Conservation (phyloP, 2,113 vertebrate genomes). For the Cairina moschata region DNA sequence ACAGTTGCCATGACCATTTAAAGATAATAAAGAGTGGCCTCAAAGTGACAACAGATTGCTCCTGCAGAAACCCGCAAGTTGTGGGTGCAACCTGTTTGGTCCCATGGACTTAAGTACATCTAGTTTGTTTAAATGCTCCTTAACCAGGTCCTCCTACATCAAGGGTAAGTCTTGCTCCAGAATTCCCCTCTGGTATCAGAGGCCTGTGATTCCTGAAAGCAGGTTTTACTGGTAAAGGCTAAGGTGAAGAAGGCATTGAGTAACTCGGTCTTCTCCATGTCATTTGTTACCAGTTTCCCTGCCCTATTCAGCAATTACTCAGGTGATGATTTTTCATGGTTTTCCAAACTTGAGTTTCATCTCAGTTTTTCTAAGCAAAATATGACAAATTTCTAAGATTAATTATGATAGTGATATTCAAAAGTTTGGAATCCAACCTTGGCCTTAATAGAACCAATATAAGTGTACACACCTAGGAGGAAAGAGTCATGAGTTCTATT, state of each 20-base stretch:
- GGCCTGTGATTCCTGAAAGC: neutral
- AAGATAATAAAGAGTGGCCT: neutral
- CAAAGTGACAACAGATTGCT: neutral
- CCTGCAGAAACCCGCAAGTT: neutral
- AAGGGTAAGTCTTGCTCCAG: neutral
- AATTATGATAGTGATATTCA: neutral
- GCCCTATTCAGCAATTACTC: neutral
- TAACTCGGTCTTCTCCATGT: neutral
- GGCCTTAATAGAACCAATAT: neutral
- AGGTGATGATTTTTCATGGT: neutral
- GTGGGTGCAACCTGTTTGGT: neutral
- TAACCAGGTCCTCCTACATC: neutral
- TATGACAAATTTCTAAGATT: neutral
- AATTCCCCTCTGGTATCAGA: neutral
- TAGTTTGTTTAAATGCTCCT: neutral
- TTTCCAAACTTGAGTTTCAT: neutral
- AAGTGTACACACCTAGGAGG: neutral
- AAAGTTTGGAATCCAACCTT: neutral
- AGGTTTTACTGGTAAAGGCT: neutral
- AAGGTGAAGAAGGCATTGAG: neutral
- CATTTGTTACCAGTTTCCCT: neutral
- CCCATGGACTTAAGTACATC: neutral
- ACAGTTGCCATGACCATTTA: neutral
- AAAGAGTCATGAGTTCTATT: neutral
- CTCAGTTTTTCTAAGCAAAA: neutral